Evolutionary conservation across 2,113 vertebrate species (phyloP).

Genomic region (Pogona vitticeps): DNA sequence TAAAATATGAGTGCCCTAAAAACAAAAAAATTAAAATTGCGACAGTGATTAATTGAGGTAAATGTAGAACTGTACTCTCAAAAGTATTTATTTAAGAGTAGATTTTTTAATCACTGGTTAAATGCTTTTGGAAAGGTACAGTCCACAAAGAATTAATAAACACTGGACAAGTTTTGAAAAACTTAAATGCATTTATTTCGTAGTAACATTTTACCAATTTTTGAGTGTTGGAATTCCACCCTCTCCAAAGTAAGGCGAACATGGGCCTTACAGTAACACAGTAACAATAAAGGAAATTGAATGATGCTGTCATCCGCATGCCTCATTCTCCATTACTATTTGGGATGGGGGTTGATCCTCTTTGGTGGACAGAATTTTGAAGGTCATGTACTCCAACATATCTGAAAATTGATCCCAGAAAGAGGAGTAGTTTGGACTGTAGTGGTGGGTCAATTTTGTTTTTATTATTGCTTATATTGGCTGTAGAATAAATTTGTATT

Average conservation of each 20-base stretch:
- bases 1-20: conserved; percentile 28
- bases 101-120: neutral
- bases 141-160: neutral
- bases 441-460: neutral
- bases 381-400: neutral
- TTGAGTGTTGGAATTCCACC: too few relatives aligned
- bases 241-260: too few relatives aligned
- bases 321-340: neutral
- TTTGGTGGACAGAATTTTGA: neutral
- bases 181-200: neutral
- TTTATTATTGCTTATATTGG: too few relatives aligned
- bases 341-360: neutral
- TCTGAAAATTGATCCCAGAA: neutral
- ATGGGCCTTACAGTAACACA: neutral
- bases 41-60: neutral
- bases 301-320: neutral
- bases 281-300: neutral
- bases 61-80: neutral
- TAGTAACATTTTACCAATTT: too few relatives aligned
- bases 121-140: neutral
- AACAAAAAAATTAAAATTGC: neutral
- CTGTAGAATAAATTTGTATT: too few relatives aligned
- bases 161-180: neutral
- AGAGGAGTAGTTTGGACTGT: neutral
- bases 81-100: neutral